Percentiles rank a stretch among this genome's conserved stretches.
Conservation (phyloP, 1,140 invertebrate species). For the Tetragnatha versicolor region DNA sequence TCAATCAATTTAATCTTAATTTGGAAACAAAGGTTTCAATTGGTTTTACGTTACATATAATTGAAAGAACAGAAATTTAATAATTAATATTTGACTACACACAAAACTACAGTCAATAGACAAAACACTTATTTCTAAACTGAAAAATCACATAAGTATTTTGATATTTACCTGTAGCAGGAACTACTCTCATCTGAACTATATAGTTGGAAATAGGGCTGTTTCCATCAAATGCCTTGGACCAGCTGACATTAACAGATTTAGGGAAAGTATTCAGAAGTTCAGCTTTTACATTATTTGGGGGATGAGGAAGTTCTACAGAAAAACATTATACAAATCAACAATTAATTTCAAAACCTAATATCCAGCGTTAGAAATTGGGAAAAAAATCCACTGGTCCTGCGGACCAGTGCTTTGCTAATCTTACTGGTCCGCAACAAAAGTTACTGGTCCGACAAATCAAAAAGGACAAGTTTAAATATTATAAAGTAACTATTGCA, state of each 20-base stretch:
- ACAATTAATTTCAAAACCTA: neutral
- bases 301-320: slow-evolving; percentile 88
- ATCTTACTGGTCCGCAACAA: too few species aligned
- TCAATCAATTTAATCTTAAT: neutral
- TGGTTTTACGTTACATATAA: neutral
- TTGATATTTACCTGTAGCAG: slow-evolving; percentile 20
- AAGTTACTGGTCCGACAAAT: too few species aligned
- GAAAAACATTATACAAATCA: too few species aligned
- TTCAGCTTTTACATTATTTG: slow-evolving; percentile 81
- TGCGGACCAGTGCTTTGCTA: too few species aligned
- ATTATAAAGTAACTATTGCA: too few species aligned
- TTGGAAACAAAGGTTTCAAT: neutral
- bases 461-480: too few species aligned
- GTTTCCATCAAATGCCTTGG: slow-evolving; percentile 95
- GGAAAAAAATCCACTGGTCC: too few species aligned
- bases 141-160: neutral
- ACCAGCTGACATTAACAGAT: slow-evolving; percentile 90
- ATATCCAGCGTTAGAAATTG: too few species aligned
- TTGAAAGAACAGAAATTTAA: neutral
- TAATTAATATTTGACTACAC: neutral
- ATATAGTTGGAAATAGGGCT: slow-evolving; percentile 93
- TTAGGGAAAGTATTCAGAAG: slow-evolving; percentile 64
- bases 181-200: slow-evolving; percentile 78
- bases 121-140: neutral
- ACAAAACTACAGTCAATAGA: neutral